Conservation (phyloP, 1,140 invertebrate genomes). For the Ridgeia piscesae region DNA sequence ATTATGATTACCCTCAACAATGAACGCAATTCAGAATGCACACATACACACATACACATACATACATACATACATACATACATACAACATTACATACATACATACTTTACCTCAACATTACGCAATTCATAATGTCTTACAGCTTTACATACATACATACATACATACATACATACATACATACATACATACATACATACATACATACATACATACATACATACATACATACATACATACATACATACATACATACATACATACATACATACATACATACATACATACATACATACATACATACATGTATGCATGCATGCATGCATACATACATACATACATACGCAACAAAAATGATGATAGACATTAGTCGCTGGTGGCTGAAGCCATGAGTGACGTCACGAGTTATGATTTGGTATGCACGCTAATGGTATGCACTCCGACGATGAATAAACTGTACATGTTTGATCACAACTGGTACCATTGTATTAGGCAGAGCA, state of each 20-base stretch:
- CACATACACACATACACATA: too few species aligned
- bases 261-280: constrained; percentile 29
- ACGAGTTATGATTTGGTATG: not conserved
- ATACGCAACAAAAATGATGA: not conserved
- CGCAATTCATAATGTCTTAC: too few species aligned
- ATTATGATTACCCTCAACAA: too few species aligned
- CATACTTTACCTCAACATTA: too few species aligned
- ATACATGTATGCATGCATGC: constrained; percentile 24
- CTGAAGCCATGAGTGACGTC: not conserved
- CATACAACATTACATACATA: too few species aligned
- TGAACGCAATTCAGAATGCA: too few species aligned
- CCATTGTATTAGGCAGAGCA: too few species aligned
- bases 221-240: constrained; percentile 22
- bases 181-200: constrained; percentile 15
- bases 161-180: not conserved
- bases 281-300: constrained; percentile 31
- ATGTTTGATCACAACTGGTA: not conserved
- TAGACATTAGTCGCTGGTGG: not conserved
- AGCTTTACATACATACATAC: not conserved
- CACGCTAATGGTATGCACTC: not conserved
- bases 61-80: too few species aligned
- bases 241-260: constrained; percentile 25
- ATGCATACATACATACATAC: not conserved
- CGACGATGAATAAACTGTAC: not conserved
- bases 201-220: constrained; percentile 27